Base-by-base conservation (phyloP, 2,113 vertebrate species). In the Platichthys stellatus region DNA sequence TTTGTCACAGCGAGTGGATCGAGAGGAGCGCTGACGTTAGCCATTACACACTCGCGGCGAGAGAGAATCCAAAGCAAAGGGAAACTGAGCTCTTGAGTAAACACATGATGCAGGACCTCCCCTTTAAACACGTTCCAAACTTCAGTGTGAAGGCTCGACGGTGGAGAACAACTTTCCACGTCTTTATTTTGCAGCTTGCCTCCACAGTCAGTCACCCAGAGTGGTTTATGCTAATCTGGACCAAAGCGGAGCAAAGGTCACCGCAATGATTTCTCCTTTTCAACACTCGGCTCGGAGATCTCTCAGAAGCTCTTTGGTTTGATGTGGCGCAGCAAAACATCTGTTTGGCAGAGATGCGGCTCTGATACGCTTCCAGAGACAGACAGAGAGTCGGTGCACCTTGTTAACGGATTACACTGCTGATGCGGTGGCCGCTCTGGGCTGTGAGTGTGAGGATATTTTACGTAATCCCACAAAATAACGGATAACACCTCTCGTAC, bases 201-300 rank as follows among this genome's bases (percentile, higher is more conserved):
- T 14, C 21, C 63, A 62, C 35, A 54, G 15, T 66, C 54, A 61
- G 31, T 74, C 78, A 64, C 57, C 23, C 75, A 59, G n/a, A 65
- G 58, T 40, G 49, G 58, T 76, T 89, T 63, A 74, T 82, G 65
- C 49, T 75, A 70, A 92, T 82, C 67, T 66, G 62, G 45, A 74
- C 68, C 53, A 31, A 63, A 21, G 54, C 38, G 2, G 69, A 43
- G 65, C 79, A 83, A 82, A 87, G 69, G 69, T 83, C 78, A 63
- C 18, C 9, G 12, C 61, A 65, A 80, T 40, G 0, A 56, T 74
- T 78, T 71, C 54, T 79, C 47, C 54, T 58, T 71, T 80, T 74
- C 63, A 64, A 10, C 63, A 38, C 66, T 67, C 53, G 49, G 43
- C 69, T 60, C 58, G 17, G 26, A 69, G 53, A 73, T 66, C 11